Evolutionary conservation across 2,113 vertebrate species (phyloP).

Genomic region (Paracanthobrama guichenoti): DNA sequence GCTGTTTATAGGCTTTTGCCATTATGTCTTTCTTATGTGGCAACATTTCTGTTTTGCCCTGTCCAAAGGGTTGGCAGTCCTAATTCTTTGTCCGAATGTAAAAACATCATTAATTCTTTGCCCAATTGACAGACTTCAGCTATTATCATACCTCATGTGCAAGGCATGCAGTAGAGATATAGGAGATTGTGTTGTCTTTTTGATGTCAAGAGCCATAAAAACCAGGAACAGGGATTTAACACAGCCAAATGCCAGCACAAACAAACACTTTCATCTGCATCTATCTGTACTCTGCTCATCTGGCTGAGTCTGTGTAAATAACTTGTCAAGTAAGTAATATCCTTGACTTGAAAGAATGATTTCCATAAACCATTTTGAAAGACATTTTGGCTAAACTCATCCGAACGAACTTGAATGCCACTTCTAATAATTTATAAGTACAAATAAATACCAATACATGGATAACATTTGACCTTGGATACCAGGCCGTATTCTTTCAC

Average conservation of each 20-base stretch:
- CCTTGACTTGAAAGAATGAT: conserved; percentile 28
- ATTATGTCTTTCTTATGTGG: not conserved
- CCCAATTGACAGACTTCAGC: conserved; percentile 17
- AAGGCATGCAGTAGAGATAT: conserved; percentile 47
- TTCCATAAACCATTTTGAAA: conserved; percentile 27
- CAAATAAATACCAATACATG: not conserved
- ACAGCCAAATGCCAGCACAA: conserved; percentile 58
- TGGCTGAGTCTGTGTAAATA: conserved; percentile 54
- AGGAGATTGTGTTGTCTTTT: conserved; percentile 52
- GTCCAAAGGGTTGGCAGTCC: not conserved
- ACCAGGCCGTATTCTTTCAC: not conserved
- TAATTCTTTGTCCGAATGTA: not conserved
- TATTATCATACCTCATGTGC: conserved; percentile 40
- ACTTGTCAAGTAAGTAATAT: conserved; percentile 22
- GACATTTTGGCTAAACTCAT: conserved; percentile 10
- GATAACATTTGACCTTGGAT: not conserved
- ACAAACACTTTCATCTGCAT: conserved; percentile 58
- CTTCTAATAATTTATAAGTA: not conserved
- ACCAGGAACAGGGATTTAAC: conserved; percentile 45
- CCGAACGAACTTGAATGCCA: conserved; percentile 13
- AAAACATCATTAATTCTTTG: not conserved
- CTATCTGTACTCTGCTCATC: conserved; percentile 46
- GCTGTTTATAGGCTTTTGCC: not conserved
- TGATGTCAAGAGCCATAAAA: conserved; percentile 57
- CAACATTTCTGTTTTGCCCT: conserved; percentile 2